phyloP scores from a whole-genome alignment of 2,113 vertebrate genomes.

The Tretioscincus oriximinensis region DNA sequence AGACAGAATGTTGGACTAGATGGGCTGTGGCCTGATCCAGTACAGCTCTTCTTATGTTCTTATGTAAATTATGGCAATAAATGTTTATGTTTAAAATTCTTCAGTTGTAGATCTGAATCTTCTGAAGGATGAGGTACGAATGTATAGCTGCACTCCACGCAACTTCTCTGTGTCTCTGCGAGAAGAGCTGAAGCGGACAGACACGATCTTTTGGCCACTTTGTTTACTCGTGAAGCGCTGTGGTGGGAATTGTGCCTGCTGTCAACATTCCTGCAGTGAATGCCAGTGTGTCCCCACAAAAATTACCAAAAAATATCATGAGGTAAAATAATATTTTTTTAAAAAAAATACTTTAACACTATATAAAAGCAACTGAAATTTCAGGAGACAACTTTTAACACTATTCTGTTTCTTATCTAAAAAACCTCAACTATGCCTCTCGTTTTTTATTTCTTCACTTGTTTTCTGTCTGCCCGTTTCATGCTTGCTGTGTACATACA shows the following conservation, averaged over 20 bases:
- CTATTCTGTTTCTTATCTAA: neutral
- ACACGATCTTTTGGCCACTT: conserved; percentile 95
- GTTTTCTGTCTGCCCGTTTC: neutral
- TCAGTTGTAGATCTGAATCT: conserved; percentile 90
- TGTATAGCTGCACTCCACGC: conserved; percentile 95
- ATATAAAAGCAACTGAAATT: neutral
- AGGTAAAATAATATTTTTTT: conserved; percentile 68
- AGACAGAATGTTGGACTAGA: too few species aligned
- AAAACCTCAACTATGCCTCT: neutral
- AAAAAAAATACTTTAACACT: neutral
- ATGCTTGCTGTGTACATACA: neutral
- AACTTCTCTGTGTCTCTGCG: conserved; percentile 93
- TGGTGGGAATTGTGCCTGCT: conserved; percentile 96
- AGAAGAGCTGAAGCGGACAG: conserved; percentile 92
- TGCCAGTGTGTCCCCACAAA: conserved; percentile 90
- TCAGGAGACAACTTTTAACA: neutral
- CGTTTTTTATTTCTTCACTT: neutral
- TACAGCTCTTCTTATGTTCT: too few species aligned
- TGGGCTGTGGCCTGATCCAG: too few species aligned
- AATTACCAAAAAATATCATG: conserved; percentile 92
- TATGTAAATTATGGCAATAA: too few species aligned
- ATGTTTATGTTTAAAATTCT: neutral
- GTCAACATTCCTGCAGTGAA: conserved; percentile 86
- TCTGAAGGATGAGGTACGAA: conserved; percentile 87
- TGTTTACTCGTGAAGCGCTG: conserved; percentile 96